These are phyloP conservation scores for Cydia amplana DNA, from an alignment of 1,140 invertebrate genomes.

Conservation along the genomic window DNA sequence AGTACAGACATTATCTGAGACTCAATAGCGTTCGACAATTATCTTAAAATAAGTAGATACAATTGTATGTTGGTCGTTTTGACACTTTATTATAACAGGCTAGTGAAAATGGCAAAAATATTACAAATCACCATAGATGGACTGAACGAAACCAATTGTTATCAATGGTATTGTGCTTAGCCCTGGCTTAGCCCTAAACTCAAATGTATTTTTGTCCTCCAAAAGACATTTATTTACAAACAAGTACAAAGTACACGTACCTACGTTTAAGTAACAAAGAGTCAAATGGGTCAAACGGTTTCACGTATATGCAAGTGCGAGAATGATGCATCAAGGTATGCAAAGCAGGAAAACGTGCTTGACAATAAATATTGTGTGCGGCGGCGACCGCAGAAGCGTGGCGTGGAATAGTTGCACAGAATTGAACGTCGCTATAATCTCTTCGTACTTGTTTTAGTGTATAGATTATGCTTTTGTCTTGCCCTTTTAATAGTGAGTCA, in stretches of 20 bases:
- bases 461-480: too few species aligned
- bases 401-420: constrained; percentile 4
- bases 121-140: too few species aligned
- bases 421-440: not conserved
- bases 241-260: not conserved
- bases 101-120: too few species aligned
- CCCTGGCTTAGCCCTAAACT: too few species aligned
- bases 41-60: too few species aligned
- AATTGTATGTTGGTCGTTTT: too few species aligned
- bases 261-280: not conserved
- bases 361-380: constrained; percentile 22
- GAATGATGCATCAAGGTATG: constrained; percentile 18
- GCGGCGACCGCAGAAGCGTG: constrained; percentile 10
- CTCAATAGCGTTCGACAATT: too few species aligned
- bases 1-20: not conserved
- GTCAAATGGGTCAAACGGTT: constrained; percentile 16
- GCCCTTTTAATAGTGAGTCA: too few species aligned
- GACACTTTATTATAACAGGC: too few species aligned
- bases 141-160: not conserved
- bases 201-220: not conserved
- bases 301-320: not conserved
- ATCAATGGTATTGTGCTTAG: not conserved
- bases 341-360: constrained; percentile 24
- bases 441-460: too few species aligned
- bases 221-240: not conserved